phyloP scores from a whole-genome alignment of 1,140 invertebrate species.

The Luehdorfia chinensis region DNA sequence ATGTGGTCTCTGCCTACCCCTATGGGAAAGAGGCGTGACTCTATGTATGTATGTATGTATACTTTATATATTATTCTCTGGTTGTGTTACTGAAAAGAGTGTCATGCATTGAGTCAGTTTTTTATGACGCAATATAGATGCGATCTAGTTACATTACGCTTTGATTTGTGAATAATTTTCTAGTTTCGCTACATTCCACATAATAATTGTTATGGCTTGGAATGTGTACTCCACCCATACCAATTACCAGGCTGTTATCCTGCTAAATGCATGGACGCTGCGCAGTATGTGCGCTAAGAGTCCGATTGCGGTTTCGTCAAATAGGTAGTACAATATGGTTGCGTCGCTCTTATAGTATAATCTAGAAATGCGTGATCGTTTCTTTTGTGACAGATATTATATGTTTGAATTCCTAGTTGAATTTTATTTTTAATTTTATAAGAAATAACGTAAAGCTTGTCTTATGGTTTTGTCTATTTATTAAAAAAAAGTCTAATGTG shows the following conservation, averaged over 20 bases:
- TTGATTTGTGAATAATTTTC: conserved; percentile 51
- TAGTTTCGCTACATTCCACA: conserved; percentile 62
- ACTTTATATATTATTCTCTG: no score
- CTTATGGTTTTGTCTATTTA: no score
- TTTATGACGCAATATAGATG: conserved; percentile 23
- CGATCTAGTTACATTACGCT: conserved; percentile 46
- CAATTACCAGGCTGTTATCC: conserved; percentile 31
- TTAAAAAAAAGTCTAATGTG: no score
- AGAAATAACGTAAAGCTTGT: no score
- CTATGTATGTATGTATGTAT: no score
- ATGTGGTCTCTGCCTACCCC: no score
- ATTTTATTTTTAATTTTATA: no score
- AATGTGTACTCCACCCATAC: conserved; percentile 46
- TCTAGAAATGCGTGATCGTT: neutral
- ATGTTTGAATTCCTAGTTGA: no score
- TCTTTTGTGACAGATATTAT: no score
- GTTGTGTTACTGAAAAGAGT: no score
- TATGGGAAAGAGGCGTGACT: no score
- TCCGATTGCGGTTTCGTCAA: neutral
- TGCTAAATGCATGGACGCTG: conserved; percentile 20
- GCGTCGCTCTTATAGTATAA: neutral
- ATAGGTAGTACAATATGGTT: neutral
- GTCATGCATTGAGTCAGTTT: conserved; percentile 6
- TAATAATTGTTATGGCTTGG: conserved; percentile 52
- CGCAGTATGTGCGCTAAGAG: neutral